A percentile compares a stretch with the other conserved stretches of the same genome.
Conservation (phyloP, 1,140 invertebrate genomes). For the Cryptotermes secundus region DNA sequence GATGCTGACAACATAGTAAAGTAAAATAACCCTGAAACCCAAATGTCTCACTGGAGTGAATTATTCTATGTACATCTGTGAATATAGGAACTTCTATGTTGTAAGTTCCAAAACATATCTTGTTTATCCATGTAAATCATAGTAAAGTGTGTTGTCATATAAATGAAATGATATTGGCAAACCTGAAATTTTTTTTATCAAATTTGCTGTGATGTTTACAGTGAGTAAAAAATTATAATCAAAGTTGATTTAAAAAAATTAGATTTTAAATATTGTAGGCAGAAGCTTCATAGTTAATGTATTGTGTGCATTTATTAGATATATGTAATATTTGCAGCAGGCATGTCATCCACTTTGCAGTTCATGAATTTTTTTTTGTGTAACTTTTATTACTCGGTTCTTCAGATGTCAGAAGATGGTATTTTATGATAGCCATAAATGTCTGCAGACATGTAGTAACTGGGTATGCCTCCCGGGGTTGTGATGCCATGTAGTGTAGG, state of each 20-base stretch:
- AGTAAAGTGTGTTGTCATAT: too few species aligned
- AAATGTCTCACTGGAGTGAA: not conserved
- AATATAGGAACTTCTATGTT: not conserved
- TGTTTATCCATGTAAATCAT: too few species aligned
- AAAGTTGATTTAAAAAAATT: not conserved
- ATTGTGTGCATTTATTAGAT: not conserved
- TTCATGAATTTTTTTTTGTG: not conserved
- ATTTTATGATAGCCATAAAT: too few species aligned
- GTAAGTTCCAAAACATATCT: too few species aligned
- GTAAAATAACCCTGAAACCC: too few species aligned
- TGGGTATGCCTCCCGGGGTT: too few species aligned
- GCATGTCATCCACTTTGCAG: not conserved
- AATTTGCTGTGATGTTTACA: not conserved
- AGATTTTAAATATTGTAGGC: not conserved
- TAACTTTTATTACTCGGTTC: not conserved
- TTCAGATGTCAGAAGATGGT: not conserved
- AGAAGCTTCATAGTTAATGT: not conserved
- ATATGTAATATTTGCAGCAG: not conserved
- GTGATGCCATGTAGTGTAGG: too few species aligned
- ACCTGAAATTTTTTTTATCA: not conserved
- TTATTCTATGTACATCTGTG: not conserved
- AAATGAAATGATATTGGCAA: not conserved
- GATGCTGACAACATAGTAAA: too few species aligned
- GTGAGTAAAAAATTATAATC: not conserved
- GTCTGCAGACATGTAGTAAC: too few species aligned